Evolutionary conservation across 1,140 invertebrate genomes (phyloP).

Genomic region (Drosophila nannoptera): DNA sequence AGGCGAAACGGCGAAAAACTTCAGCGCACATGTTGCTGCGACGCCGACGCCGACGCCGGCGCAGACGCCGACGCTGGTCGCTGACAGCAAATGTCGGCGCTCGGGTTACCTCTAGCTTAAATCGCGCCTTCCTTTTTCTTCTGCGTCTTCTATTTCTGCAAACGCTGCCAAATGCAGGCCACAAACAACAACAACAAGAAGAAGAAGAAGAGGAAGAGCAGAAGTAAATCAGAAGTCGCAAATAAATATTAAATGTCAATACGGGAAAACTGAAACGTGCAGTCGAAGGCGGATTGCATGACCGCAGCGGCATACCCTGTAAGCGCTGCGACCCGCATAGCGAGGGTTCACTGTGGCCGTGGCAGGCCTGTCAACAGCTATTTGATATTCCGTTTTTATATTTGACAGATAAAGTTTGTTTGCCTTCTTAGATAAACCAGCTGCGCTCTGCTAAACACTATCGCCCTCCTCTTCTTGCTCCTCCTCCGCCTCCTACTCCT

Average conservation of each 20-base stretch:
- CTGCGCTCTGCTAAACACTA: background rate
- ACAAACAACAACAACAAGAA: slow-evolving; percentile 28
- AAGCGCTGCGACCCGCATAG: background rate
- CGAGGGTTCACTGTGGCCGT: too few relatives aligned
- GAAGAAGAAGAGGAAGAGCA: background rate
- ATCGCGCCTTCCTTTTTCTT: slow-evolving; percentile 30
- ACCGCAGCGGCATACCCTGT: slow-evolving; percentile 1
- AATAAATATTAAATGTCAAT: slow-evolving; percentile 18
- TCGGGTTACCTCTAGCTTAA: slow-evolving; percentile 65
- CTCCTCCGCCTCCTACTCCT: background rate
- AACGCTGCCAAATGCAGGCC: slow-evolving; percentile 36
- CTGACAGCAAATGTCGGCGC: too few relatives aligned
- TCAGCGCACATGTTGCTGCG: slow-evolving; percentile 32
- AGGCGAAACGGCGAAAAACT: slow-evolving; percentile 42
- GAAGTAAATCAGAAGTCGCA: background rate
- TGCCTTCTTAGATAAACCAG: background rate
- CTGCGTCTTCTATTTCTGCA: slow-evolving; percentile 58
- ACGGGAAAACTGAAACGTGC: background rate
- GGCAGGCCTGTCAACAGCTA: too few relatives aligned
- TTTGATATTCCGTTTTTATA: too few relatives aligned
- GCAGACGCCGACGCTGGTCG: slow-evolving; percentile 21
- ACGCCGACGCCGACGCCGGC: slow-evolving; percentile 5
- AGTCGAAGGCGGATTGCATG: background rate
- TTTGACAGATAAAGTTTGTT: slow-evolving; percentile 1
- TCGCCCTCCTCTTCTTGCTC: background rate